phyloP scores from a whole-genome alignment of 2,113 vertebrate species.

The Archilochus colubris region DNA sequence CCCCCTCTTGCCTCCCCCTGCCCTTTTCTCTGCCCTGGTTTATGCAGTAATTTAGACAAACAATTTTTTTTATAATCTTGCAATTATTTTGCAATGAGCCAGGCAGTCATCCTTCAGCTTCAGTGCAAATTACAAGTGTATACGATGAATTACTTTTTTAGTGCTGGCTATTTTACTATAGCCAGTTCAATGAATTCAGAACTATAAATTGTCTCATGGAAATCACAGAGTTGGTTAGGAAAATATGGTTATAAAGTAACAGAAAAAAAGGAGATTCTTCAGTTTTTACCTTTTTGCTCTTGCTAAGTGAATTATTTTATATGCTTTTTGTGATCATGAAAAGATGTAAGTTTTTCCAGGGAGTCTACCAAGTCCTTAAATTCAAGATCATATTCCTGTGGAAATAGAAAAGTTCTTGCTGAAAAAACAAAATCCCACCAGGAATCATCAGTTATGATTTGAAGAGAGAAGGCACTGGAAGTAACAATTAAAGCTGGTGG shows the following conservation, averaged over 20 bases:
- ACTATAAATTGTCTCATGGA: neutral
- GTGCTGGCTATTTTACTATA: neutral
- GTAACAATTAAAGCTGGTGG: neutral
- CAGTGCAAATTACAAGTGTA: neutral
- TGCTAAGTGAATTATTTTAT: neutral
- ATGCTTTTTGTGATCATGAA: neutral
- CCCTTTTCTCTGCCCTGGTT: neutral
- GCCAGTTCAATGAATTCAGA: neutral
- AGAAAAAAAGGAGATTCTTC: neutral
- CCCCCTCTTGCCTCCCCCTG: no score
- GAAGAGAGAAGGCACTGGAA: neutral
- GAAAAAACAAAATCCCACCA: neutral
- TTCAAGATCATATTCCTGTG: neutral
- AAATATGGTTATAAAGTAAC: neutral
- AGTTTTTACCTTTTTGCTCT: neutral
- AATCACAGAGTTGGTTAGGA: neutral
- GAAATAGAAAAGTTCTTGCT: neutral
- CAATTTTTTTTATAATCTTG: neutral
- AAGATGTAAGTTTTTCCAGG: neutral
- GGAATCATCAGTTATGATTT: neutral
- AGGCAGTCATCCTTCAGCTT: neutral
- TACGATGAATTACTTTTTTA: neutral
- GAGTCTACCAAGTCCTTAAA: neutral
- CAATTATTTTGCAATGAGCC: neutral
- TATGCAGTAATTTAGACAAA: neutral